Conservation (phyloP, 2,888 invertebrate species). For the Lasioglossum vierecki region DNA sequence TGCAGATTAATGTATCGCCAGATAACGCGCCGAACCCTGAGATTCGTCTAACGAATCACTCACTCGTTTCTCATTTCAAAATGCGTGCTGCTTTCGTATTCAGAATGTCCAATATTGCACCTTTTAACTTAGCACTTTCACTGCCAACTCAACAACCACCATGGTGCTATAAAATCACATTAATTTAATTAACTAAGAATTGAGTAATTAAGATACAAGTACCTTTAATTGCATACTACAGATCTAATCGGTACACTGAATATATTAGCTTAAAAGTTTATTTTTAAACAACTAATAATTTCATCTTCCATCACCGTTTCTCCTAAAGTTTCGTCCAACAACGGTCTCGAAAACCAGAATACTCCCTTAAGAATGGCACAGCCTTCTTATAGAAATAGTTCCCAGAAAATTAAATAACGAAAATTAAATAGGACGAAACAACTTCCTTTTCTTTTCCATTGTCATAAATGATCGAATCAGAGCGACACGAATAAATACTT, state of each 20-base stretch:
- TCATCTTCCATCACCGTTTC: not conserved
- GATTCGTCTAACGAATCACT: not conserved
- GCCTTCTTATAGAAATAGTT: not conserved
- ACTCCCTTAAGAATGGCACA: too few species aligned
- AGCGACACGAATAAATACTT: too few species aligned
- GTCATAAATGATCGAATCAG: too few species aligned
- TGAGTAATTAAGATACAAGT: too few species aligned
- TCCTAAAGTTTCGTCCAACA: not conserved
- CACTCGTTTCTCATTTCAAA: not conserved
- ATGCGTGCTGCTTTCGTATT: not conserved
- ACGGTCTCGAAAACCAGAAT: not conserved
- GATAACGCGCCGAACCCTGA: slow-evolving; percentile 26
- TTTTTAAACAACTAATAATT: not conserved
- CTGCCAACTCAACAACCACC: not conserved
- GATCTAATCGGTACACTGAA: not conserved
- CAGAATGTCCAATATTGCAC: not conserved
- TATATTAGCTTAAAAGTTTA: not conserved
- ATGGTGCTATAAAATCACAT: not conserved
- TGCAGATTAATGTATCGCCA: slow-evolving; percentile 42
- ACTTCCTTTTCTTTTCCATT: too few species aligned
- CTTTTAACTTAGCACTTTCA: not conserved
- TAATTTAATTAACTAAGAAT: not conserved
- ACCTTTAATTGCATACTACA: not conserved
- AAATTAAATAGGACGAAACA: too few species aligned
- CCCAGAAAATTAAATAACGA: not conserved